A percentile compares a stretch with the other conserved stretches of the same genome.
Evolutionary conservation across 2,888 invertebrate species (phyloP).

Genomic region (Bellardia pandia): DNA sequence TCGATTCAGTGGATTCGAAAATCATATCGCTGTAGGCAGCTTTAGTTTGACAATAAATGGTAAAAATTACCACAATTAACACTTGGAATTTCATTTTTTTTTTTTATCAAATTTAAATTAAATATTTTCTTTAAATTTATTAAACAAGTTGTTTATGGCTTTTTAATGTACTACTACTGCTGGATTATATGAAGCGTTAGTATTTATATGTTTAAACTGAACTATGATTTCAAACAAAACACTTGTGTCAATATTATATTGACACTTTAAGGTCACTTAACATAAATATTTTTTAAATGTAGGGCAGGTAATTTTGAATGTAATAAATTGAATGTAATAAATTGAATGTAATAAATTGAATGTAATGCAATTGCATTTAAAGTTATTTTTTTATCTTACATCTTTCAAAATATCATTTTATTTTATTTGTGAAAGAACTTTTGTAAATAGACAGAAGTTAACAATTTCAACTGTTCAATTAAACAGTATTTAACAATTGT

Average conservation of each 20-base stretch:
- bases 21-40: neutral
- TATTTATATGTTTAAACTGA: slow-evolving; percentile 26
- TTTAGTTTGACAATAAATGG: neutral
- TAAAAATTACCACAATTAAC: neutral
- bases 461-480: too few relatives aligned
- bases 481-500: too few relatives aligned
- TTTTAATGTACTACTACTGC: neutral
- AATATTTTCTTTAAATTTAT: neutral
- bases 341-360: neutral
- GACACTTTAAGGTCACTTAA: neutral
- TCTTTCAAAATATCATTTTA: too few relatives aligned
- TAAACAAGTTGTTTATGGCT: neutral
- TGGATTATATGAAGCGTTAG: neutral
- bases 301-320: neutral
- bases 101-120: neutral
- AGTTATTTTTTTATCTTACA: too few relatives aligned
- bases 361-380: too few relatives aligned
- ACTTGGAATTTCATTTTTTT: neutral
- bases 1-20: neutral
- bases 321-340: neutral
- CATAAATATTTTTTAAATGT: neutral
- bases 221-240: neutral
- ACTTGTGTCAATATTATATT: slow-evolving; percentile 42
- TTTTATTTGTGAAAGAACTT: too few relatives aligned
- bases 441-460: too few relatives aligned